A percentile compares a stretch with the other conserved stretches of the same genome.
These are phyloP conservation scores for Camponotus fellah DNA, from an alignment of 2,888 invertebrate species.

Conservation along the genomic window DNA sequence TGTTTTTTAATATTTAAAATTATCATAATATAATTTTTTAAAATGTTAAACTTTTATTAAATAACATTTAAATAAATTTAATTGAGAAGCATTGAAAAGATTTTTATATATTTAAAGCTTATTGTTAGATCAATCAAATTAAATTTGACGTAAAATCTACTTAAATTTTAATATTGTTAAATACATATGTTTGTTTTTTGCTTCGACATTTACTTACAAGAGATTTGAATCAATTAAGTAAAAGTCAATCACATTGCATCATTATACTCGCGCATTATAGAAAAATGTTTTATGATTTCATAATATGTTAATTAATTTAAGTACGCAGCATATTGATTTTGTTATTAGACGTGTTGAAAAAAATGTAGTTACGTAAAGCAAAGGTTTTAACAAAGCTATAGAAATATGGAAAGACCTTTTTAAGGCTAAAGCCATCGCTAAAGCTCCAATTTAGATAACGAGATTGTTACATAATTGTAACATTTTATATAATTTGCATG, in stretches of 20 bases:
- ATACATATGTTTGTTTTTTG: neutral
- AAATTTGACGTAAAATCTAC: neutral
- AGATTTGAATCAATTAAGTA: neutral
- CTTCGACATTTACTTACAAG: neutral
- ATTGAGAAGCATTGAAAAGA: neutral
- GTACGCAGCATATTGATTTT: neutral
- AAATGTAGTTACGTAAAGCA: neutral
- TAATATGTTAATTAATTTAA: constrained; percentile 32
- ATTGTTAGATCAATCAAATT: neutral
- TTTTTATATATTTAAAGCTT: neutral
- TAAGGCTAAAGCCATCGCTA: neutral
- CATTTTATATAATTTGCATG: neutral
- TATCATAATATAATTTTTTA: neutral
- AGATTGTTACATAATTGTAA: neutral
- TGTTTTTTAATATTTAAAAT: neutral
- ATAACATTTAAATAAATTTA: neutral
- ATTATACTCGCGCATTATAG: neutral
- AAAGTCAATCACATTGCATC: neutral
- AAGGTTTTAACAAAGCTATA: neutral
- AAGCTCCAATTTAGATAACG: neutral
- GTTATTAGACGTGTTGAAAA: neutral
- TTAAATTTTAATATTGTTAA: neutral
- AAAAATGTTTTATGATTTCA: neutral
- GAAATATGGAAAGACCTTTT: neutral
- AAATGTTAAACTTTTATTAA: neutral